Evolutionary conservation across 1,140 invertebrate species (phyloP).

Genomic region (Bombus superbus): DNA sequence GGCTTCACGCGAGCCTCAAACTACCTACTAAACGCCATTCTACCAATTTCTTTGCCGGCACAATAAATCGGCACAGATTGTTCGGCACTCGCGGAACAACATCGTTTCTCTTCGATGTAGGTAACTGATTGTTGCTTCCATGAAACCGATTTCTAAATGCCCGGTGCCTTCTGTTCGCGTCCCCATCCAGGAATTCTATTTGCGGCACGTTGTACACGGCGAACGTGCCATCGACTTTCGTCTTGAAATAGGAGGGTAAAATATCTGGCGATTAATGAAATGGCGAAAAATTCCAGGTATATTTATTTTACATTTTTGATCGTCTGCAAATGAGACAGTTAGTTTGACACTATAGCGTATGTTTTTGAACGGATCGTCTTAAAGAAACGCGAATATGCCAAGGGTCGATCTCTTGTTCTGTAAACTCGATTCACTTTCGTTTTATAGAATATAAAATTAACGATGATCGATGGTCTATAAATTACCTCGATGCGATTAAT

Average conservation of each 20-base stretch:
- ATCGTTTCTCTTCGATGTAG: not conserved
- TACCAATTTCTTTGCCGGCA: conserved; percentile 34
- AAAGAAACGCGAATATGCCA: too few species aligned
- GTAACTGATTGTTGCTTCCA: conserved; percentile 1
- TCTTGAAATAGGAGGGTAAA: not conserved
- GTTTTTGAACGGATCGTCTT: too few species aligned
- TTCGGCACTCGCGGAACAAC: conserved; percentile 5
- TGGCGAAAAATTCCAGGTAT: not conserved
- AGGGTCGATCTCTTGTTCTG: too few species aligned
- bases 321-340: not conserved
- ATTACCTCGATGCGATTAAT: not conserved
- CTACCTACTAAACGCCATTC: conserved; percentile 37
- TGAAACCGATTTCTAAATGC: conserved; percentile 18
- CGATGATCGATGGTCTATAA: not conserved
- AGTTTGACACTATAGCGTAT: too few species aligned
- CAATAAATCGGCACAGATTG: conserved; percentile 46
- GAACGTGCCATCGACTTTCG: conserved; percentile 2
- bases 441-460: too few species aligned
- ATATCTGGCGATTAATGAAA: not conserved
- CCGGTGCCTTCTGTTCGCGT: not conserved
- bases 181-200: conserved; percentile 21
- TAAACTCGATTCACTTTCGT: too few species aligned
- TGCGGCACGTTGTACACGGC: not conserved
- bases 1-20: conserved; percentile 30
- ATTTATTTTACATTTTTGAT: not conserved